These are phyloP conservation scores for Characodon lateralis DNA, from an alignment of 2,797 vertebrate genomes.

Conservation along the genomic window DNA sequence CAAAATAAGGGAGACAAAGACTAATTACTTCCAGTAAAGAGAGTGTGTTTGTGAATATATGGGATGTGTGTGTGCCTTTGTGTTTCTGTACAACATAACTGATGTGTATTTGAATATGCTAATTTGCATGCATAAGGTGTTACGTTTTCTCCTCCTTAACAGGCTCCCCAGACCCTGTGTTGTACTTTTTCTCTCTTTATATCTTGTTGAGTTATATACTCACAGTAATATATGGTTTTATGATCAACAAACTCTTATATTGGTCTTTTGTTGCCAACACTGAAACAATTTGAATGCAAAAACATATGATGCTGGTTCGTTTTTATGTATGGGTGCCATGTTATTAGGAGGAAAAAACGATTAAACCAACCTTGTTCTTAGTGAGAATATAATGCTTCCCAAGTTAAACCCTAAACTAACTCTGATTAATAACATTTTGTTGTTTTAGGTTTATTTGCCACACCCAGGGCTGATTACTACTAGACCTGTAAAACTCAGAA, in stretches of 20 bases:
- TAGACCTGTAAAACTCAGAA: neutral
- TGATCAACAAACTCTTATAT: constrained; percentile 5
- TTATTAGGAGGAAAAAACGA: neutral
- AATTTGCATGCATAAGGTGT: constrained; percentile 40
- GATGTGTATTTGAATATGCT: constrained; percentile 48
- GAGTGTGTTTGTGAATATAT: constrained; percentile 21
- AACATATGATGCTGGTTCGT: neutral
- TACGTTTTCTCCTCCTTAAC: constrained; percentile 7
- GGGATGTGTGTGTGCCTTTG: constrained; percentile 10
- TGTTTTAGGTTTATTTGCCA: neutral
- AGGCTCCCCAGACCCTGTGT: neutral
- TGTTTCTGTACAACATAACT: constrained; percentile 43
- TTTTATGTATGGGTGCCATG: neutral
- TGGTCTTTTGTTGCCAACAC: constrained; percentile 1
- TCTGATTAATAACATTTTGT: neutral
- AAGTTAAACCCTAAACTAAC: neutral
- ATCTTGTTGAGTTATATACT: constrained; percentile 8
- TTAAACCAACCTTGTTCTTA: neutral
- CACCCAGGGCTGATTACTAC: neutral
- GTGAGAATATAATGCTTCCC: neutral
- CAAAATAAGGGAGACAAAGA: constrained; percentile 75
- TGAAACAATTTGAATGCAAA: neutral
- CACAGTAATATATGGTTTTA: constrained; percentile 2
- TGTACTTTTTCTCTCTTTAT: neutral
- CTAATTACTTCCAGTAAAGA: constrained; percentile 70